Evolutionary conservation across 2,113 vertebrate species (phyloP).

Genomic region (Cochlearius cochlearius): DNA sequence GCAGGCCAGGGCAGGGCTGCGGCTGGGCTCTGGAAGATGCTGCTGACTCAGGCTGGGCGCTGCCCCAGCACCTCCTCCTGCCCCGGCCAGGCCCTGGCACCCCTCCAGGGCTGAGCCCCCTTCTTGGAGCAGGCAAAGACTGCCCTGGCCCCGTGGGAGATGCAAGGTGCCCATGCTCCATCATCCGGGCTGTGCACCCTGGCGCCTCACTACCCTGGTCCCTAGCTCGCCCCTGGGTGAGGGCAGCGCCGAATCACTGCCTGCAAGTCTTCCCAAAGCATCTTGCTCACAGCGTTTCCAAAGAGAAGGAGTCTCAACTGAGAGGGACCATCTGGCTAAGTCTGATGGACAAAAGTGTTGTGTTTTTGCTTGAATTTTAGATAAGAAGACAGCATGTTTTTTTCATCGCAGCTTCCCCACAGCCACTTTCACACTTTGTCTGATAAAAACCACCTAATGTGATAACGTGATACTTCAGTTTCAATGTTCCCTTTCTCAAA

Average conservation of each 20-base stretch:
- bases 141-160: not conserved
- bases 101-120: not conserved
- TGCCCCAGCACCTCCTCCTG: rapidly evolving
- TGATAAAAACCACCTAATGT: not conserved
- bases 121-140: not conserved
- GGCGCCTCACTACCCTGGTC: not conserved
- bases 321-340: not conserved
- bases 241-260: not conserved
- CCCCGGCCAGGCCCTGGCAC: not conserved
- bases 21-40: not conserved
- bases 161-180: not conserved
- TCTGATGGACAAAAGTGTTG: not conserved
- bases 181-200: rapidly evolving
- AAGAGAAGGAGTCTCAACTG: not conserved
- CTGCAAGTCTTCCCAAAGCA: not conserved
- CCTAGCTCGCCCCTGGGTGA: not conserved
- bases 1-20: not conserved
- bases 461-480: not conserved
- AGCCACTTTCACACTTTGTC: not conserved
- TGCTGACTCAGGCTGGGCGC: rapidly evolving
- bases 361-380: not conserved
- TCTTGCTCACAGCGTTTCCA: not conserved
- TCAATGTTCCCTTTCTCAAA: not conserved
- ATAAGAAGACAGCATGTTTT: not conserved
- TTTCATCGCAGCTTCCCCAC: not conserved